Base-by-base conservation (phyloP, 2,888 invertebrate species). In the Nesidiocoris tenuis region DNA sequence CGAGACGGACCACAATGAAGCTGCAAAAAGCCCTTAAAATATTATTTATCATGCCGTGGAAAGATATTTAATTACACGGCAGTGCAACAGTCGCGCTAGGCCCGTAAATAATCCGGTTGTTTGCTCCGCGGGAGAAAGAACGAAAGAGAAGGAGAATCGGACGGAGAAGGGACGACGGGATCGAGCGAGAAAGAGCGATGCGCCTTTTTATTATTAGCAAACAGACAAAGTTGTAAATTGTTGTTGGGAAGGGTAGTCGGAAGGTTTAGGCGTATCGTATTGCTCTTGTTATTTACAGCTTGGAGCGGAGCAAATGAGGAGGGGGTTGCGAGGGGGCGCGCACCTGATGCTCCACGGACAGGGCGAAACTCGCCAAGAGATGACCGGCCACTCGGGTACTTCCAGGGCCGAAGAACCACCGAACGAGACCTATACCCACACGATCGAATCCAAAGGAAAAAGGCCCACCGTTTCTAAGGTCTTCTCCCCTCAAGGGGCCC, bases 181-280 rank as follows among this genome's bases (percentile, higher is more conserved):
- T n/a, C n/a, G n/a, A n/a, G n/a, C n/a, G n/a, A n/a, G n/a, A n/a
- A n/a, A n/a, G n/a, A n/a, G n/a, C n/a, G n/a, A 24, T 21, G 25
- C 39, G 61, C 18, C 61, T 75, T 75, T 75, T 75, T 75, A 75
- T 75, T 75, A 68, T 75, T 68, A 75, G 75, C 75, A 75, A 75
- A 75, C 75, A 75, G 75, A 75, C 75, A 75, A 75, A 68, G 75
- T 75, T 75, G 75, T 75, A 75, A 75, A 75, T 75, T 68, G 61
- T 68, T 67, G 66, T 16, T 39, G 74, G 12, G 61, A 61, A 61
- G 59, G 19, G 59, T 18, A 59, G 59, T 39, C 59, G 19, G 70
- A 59, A 54, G 74, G 57, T 75, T 75, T 61, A 75, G 65, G 74
- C 65, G 74, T 57, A 75, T 75, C 74, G 74, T 75, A 75, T 75